phyloP scores from a whole-genome alignment of 2,888 invertebrate species.

The Cerceris rybyensis region DNA sequence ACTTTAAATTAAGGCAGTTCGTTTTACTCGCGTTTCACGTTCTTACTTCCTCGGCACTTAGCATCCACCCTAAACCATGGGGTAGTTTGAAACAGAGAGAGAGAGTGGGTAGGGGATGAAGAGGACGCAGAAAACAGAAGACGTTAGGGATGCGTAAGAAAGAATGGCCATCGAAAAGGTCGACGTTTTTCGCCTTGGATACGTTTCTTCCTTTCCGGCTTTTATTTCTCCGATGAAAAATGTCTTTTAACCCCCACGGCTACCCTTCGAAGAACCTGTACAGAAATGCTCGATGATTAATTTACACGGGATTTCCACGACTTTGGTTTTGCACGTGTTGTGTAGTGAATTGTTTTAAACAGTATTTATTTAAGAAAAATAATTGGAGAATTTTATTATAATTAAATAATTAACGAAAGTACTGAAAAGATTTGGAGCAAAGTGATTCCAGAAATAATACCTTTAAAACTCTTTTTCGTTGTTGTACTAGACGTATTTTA shows the following conservation, averaged over 20 bases:
- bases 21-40: slow-evolving; percentile 51
- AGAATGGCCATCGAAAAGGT: slow-evolving; percentile 19
- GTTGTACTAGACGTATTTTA: too few species aligned
- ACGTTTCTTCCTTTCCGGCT: not conserved
- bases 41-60: slow-evolving; percentile 48
- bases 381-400: not conserved
- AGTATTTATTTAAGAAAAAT: not conserved
- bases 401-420: not conserved
- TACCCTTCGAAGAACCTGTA: not conserved
- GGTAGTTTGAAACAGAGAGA: slow-evolving; percentile 4
- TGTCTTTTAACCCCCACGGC: not conserved
- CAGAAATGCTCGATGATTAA: slow-evolving; percentile 35
- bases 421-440: too few species aligned
- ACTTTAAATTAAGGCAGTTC: slow-evolving; percentile 73
- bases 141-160: slow-evolving; percentile 24
- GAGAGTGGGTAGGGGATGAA: not conserved
- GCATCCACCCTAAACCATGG: slow-evolving; percentile 37
- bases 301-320: slow-evolving; percentile 40
- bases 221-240: slow-evolving; percentile 12
- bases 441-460: too few species aligned
- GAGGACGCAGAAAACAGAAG: too few species aligned
- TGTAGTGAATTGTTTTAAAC: not conserved
- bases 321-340: slow-evolving; percentile 28
- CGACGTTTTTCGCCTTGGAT: slow-evolving; percentile 3
- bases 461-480: too few species aligned